Percentiles rank a stretch among this genome's conserved stretches.
phyloP scores from a whole-genome alignment of 92 coral and sea anemone genomes.

The Anthopleura xanthogrammica region DNA sequence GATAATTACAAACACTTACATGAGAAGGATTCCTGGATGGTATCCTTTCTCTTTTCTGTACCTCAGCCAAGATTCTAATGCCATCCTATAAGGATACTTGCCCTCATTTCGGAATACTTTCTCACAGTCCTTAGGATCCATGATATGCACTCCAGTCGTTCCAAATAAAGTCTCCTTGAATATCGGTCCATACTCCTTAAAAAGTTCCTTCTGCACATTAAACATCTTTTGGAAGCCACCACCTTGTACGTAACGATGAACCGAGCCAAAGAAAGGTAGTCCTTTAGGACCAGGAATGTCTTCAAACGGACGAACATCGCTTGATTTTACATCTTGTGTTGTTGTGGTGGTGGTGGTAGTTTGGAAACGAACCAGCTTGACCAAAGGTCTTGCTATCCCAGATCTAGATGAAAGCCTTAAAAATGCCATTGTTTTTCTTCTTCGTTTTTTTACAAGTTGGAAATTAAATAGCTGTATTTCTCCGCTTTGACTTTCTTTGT shows the following conservation, averaged over 20 bases:
- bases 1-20: neutral
- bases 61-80: constrained; percentile 32
- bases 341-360: neutral
- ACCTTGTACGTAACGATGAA: constrained; percentile 33
- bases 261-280: constrained; percentile 29
- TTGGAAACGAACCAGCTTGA: constrained; percentile 3
- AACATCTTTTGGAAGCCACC: constrained; percentile 26
- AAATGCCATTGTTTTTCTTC: neutral
- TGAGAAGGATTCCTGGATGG: constrained; percentile 8
- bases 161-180: constrained; percentile 48
- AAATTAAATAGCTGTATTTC: neutral
- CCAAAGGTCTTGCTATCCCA: neutral
- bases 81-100: constrained; percentile 48
- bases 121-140: constrained; percentile 52
- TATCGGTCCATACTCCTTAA: constrained; percentile 62
- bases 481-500: no score
- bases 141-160: constrained; percentile 28
- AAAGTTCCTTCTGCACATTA: constrained; percentile 33
- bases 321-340: neutral
- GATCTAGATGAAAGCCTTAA: neutral
- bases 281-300: constrained; percentile 53
- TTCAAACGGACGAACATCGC: constrained; percentile 25
- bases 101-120: constrained; percentile 66
- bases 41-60: constrained; percentile 20
- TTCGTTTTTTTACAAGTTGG: no score